phyloP scores from a whole-genome alignment of 2,113 vertebrate genomes.

The Grantiella picta region DNA sequence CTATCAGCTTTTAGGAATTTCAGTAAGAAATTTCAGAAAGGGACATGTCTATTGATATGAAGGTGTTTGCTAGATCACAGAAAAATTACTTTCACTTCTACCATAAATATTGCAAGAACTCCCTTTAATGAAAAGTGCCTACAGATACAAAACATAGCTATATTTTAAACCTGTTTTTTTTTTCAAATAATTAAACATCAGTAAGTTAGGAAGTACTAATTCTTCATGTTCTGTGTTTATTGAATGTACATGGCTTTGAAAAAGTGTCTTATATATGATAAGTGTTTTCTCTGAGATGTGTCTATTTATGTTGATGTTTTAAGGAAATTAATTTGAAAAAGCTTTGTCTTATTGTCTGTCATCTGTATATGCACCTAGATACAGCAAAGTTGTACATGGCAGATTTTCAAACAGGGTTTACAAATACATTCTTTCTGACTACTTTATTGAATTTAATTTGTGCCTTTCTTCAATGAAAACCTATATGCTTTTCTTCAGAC shows the following conservation, averaged over 20 bases:
- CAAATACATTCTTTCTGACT: slow-evolving; percentile 30
- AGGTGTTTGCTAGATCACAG: neutral
- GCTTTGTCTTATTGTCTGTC: neutral
- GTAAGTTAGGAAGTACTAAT: neutral
- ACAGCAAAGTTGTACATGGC: neutral
- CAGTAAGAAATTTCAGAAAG: neutral
- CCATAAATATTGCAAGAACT: neutral
- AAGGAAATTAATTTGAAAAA: neutral
- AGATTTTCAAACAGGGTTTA: slow-evolving; percentile 32
- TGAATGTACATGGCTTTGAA: neutral
- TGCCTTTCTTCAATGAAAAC: slow-evolving; percentile 85
- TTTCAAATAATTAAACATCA: neutral
- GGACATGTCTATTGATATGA: neutral
- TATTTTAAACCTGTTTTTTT: neutral
- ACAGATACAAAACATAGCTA: neutral
- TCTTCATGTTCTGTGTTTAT: neutral
- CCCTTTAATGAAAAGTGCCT: neutral
- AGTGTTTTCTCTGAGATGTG: neutral
- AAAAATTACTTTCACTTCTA: neutral
- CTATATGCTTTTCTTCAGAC: slow-evolving; percentile 92
- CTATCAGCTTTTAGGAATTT: neutral
- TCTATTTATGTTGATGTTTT: neutral
- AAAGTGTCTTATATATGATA: neutral
- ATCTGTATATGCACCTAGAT: slow-evolving; percentile 1
- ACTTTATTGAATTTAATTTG: slow-evolving; percentile 51